phyloP scores from a whole-genome alignment of 2,113 vertebrate genomes.

The Garra rufa region DNA sequence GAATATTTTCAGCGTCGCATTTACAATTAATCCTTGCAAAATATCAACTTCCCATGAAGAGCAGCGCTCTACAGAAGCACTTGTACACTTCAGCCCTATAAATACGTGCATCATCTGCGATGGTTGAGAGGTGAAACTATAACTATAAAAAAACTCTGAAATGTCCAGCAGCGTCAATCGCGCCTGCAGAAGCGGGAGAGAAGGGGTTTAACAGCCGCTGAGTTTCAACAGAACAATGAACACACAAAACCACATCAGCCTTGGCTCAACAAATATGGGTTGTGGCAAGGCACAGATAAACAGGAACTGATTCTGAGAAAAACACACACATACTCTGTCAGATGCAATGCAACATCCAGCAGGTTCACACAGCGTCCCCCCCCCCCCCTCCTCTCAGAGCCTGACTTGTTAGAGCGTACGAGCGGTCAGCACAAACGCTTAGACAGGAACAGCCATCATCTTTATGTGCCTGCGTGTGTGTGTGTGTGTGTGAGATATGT shows the following conservation, averaged over 20 bases:
- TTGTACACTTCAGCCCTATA: background rate
- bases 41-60: constrained; percentile 2
- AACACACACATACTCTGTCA: constrained; percentile 52
- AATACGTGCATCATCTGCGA: background rate
- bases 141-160: background rate
- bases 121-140: background rate
- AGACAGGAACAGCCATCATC: constrained; percentile 3
- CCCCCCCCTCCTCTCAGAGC: background rate
- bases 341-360: constrained; percentile 50
- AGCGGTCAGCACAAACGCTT: background rate
- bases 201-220: constrained; percentile 4
- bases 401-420: background rate
- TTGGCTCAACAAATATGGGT: constrained; percentile 37
- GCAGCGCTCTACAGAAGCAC: background rate
- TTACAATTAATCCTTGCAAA: constrained; percentile 9
- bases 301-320: constrained; percentile 60
- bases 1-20: constrained; percentile 15
- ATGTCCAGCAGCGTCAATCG: background rate
- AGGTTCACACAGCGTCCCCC: constrained; percentile 31
- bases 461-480: background rate
- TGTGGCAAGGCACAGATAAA: constrained; percentile 61
- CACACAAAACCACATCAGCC: constrained; percentile 42
- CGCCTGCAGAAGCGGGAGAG: background rate
- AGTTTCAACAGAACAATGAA: constrained; percentile 26
- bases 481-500: background rate